Evolutionary conservation across 2,797 vertebrate species (phyloP), one percentile per base, ranked within the genome.

Genomic region (Kryptolebias ocellatus): DNA sequence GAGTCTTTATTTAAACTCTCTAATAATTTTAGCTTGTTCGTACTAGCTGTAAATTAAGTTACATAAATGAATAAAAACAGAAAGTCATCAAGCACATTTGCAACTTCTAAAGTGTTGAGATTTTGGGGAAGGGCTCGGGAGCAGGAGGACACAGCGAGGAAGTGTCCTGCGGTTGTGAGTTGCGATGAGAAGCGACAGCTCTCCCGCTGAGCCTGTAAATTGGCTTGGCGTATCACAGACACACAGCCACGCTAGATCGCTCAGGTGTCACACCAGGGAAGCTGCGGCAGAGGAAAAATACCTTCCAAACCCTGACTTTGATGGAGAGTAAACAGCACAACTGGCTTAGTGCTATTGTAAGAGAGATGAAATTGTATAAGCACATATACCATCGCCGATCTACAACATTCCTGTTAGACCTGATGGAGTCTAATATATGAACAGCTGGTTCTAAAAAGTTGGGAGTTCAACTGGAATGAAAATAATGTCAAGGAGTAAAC

Each of bases 221-320:
- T 91, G 88, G 89, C 84, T 88, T 89, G 89, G 91, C 90, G 86
- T 90, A 92, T 92, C 91, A 86, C 90, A 90, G 89, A 89, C 89
- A 90, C 90, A 84, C 91, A 92, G 91, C 89, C 88, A 89, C 61
- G 89, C 90, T 87, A 90, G 89, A 91, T 90, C 83, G 87, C 86
- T 90, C 91, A 90, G 90, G 91, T 93, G 91, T 92, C 92, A 89
- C 89, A 90, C 85, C 85, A 72, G 89, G 90, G 88, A 90, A 86
- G 90, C 87, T 53, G 80, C 87, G 88, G 85, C 78, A 77, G 60
- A 84, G 84, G 85, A 92, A 91, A 92, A 91, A 91, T 87, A 88
- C 83, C 84, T 91, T 92, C 87, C 89, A 79, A 89, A 81, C 87
- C 80, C 83, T 84, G 88, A 90, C 89, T 92, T 92, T 92, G 89